Percentiles rank a stretch among this genome's conserved stretches.
These are phyloP conservation scores for Panulirus ornatus DNA, from an alignment of 1,140 invertebrate species.

Conservation along the genomic window DNA sequence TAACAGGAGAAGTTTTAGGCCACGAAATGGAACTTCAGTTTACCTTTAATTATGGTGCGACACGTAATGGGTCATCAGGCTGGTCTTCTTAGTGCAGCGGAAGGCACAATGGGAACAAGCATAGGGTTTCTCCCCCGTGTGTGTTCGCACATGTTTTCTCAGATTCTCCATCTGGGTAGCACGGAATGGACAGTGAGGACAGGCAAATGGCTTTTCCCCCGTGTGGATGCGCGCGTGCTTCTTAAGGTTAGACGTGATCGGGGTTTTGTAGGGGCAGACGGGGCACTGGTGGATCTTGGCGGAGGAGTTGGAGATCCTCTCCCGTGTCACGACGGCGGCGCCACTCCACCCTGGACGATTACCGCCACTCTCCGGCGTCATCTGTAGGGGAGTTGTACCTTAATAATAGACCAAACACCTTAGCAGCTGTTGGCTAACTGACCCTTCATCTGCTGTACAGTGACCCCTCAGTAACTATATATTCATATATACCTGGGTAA, in stretches of 20 bases:
- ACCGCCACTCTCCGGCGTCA: slow-evolving; percentile 29
- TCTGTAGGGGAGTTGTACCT: slow-evolving; percentile 50
- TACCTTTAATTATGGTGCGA: slow-evolving; percentile 38
- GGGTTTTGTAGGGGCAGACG: slow-evolving; percentile 63
- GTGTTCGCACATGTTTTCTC: slow-evolving; percentile 63
- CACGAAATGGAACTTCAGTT: too few species aligned
- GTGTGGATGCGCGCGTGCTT: slow-evolving; percentile 72
- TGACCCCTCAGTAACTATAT: too few species aligned
- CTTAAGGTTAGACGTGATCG: slow-evolving; percentile 66
- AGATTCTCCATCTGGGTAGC: slow-evolving; percentile 72
- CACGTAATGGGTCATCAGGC: slow-evolving; percentile 25
- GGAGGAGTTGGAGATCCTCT: neutral
- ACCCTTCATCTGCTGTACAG: neutral
- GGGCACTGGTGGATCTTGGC: slow-evolving; percentile 58
- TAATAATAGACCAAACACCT: neutral
- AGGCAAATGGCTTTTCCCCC: slow-evolving; percentile 71
- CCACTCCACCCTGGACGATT: slow-evolving; percentile 7
- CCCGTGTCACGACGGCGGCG: slow-evolving; percentile 11
- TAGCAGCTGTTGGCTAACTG: neutral
- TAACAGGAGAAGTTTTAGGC: too few species aligned
- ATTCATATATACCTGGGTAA: too few species aligned
- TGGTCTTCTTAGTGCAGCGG: slow-evolving; percentile 42
- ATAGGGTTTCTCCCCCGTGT: slow-evolving; percentile 69
- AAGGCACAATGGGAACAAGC: slow-evolving; percentile 38
- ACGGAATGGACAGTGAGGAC: slow-evolving; percentile 71